Evolutionary conservation across 2,888 invertebrate genomes (phyloP).

Genomic region (Neria commutata): DNA sequence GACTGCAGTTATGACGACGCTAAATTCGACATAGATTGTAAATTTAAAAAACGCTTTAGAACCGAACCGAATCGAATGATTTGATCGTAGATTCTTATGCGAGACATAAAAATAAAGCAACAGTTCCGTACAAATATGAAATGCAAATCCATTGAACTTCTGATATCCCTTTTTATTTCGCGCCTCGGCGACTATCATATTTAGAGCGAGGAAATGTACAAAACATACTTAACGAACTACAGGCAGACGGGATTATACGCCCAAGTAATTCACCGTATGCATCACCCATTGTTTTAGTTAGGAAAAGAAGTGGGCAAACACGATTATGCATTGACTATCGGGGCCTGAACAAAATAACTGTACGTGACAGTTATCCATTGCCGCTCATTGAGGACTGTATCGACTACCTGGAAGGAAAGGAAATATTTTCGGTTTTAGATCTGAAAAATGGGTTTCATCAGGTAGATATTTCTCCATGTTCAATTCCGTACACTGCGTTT

Average conservation of each 20-base stretch:
- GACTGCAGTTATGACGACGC: not conserved
- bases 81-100: slow-evolving; percentile 7
- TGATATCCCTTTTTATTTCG: slow-evolving; percentile 12
- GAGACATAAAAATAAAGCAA: not conserved
- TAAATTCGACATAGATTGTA: slow-evolving; percentile 7
- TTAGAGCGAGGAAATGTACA: not conserved
- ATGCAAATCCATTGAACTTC: slow-evolving; percentile 19
- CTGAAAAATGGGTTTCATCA: slow-evolving; percentile 8
- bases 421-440: slow-evolving; percentile 1
- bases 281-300: slow-evolving; percentile 21
- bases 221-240: slow-evolving; percentile 11
- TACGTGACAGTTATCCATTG: slow-evolving; percentile 8
- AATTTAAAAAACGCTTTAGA: not conserved
- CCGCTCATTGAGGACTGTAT: slow-evolving; percentile 7
- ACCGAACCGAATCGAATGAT: not conserved
- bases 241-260: slow-evolving; percentile 5
- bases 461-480: not conserved
- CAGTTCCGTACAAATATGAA: slow-evolving; percentile 9
- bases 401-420: slow-evolving; percentile 1
- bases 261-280: slow-evolving; percentile 19
- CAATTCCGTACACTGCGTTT: not conserved
- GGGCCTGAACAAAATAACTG: slow-evolving; percentile 11
- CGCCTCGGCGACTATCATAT: slow-evolving; percentile 9
- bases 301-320: slow-evolving; percentile 17
- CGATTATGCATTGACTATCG: slow-evolving; percentile 20